phyloP scores from a whole-genome alignment of 2,797 vertebrate species.

The Myotis myotis region DNA sequence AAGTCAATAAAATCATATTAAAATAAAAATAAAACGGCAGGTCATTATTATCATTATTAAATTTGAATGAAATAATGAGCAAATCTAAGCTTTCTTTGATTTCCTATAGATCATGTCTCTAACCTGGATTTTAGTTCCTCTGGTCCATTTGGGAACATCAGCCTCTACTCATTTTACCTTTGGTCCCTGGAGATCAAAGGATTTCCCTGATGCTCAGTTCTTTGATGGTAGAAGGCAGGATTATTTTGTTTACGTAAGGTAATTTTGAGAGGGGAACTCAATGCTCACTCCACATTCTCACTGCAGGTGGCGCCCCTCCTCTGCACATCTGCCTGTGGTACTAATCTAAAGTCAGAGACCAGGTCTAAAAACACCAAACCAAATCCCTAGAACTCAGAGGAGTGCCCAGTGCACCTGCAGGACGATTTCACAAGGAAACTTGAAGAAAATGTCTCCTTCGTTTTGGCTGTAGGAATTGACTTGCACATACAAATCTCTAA shows the following conservation, averaged over 20 bases:
- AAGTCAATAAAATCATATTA: background rate
- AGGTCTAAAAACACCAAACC: background rate
- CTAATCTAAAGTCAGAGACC: background rate
- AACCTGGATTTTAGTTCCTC: background rate
- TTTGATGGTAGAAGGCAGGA: background rate
- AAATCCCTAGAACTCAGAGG: background rate
- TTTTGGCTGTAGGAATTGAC: background rate
- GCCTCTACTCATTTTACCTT: background rate
- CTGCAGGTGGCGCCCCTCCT: slow-evolving; percentile 38
- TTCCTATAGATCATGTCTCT: background rate
- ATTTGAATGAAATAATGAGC: background rate
- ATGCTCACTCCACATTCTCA: background rate
- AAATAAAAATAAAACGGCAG: background rate
- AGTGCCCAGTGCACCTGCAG: background rate
- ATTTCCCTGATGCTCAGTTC: background rate
- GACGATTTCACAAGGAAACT: background rate
- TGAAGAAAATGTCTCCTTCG: background rate
- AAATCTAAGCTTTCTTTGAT: slow-evolving; percentile 21
- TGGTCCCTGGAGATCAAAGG: slow-evolving; percentile 1
- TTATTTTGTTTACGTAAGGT: background rate
- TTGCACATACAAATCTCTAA: background rate
- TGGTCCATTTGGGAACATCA: background rate
- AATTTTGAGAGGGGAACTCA: background rate
- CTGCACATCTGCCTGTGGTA: background rate
- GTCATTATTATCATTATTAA: background rate